Evolutionary conservation across 2,797 vertebrate species (phyloP).

Genomic region (Sus cebifrons): DNA sequence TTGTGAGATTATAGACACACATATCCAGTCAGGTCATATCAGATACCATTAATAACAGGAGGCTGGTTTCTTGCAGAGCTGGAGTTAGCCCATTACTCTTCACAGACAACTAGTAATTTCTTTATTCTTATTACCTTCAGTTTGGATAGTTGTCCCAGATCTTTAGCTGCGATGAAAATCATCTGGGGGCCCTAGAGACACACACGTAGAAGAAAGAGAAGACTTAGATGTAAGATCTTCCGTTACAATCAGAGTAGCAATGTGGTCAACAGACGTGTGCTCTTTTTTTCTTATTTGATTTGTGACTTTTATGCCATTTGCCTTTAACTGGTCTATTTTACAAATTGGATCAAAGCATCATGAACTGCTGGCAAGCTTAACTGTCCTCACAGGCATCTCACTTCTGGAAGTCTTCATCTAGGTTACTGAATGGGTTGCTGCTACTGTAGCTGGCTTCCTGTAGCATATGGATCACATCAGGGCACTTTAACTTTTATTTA

Average conservation of each 20-base stretch:
- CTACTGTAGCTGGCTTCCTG: background rate
- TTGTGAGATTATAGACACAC: background rate
- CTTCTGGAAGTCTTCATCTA: background rate
- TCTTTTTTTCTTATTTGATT: background rate
- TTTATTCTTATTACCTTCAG: slow-evolving; percentile 94
- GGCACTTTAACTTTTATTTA: background rate
- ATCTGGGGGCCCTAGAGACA: slow-evolving; percentile 96
- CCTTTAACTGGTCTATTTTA: background rate
- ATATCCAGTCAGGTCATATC: background rate
- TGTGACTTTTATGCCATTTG: background rate
- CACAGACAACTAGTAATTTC: background rate
- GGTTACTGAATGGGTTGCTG: background rate
- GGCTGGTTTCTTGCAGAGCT: background rate
- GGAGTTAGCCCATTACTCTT: background rate
- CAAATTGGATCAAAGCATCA: background rate
- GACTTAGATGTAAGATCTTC: background rate
- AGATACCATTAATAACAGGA: background rate
- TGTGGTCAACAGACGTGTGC: background rate
- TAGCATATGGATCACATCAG: background rate
- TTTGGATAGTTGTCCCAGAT: slow-evolving; percentile 98
- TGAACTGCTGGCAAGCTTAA: background rate
- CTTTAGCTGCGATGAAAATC: slow-evolving; percentile 99
- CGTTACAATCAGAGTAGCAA: background rate
- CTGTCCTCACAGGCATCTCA: background rate
- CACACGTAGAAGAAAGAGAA: slow-evolving; percentile 39